These are phyloP conservation scores for Sebastes schlegelii DNA, from an alignment of 2,113 vertebrate genomes.

Conservation along the genomic window DNA sequence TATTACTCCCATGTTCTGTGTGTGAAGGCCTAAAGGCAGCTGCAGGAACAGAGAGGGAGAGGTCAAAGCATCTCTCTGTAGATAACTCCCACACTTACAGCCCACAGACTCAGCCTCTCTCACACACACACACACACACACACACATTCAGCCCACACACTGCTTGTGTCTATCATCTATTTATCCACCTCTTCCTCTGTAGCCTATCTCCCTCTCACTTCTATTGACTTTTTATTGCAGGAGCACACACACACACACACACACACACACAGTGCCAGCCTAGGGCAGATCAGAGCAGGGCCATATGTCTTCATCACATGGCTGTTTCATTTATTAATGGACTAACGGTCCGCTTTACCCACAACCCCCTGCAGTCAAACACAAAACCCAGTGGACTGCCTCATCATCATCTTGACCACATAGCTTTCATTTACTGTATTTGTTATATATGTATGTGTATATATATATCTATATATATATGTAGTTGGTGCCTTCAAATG, in stretches of 20 bases:
- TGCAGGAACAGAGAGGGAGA: constrained; percentile 12
- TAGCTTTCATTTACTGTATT: neutral
- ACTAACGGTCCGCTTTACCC: constrained; percentile 32
- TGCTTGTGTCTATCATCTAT: constrained; percentile 6
- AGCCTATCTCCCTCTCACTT: constrained; percentile 11
- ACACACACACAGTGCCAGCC: constrained; percentile 29
- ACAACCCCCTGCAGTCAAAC: constrained; percentile 42
- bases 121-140: constrained; percentile 15
- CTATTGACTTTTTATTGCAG: constrained; percentile 2
- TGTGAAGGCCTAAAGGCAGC: constrained; percentile 21
- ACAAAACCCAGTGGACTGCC: constrained; percentile 6
- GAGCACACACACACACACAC: neutral
- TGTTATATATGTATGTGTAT: too few relatives aligned
- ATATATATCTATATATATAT: too few relatives aligned
- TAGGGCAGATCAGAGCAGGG: constrained; percentile 42
- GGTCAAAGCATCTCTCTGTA: constrained; percentile 50
- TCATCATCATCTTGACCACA: neutral
- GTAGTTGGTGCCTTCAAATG: too few relatives aligned
- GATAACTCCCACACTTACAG: constrained; percentile 59
- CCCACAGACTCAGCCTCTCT: constrained; percentile 28
- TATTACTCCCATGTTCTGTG: neutral
- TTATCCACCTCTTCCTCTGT: neutral
- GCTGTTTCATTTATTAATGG: constrained; percentile 69
- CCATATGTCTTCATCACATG: constrained; percentile 67
- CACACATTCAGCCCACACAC: constrained; percentile 48